A percentile compares a stretch with the other conserved stretches of the same genome.
These are phyloP conservation scores for Xenopus laevis DNA, from an alignment of 2,113 vertebrate species.

Conservation along the genomic window DNA sequence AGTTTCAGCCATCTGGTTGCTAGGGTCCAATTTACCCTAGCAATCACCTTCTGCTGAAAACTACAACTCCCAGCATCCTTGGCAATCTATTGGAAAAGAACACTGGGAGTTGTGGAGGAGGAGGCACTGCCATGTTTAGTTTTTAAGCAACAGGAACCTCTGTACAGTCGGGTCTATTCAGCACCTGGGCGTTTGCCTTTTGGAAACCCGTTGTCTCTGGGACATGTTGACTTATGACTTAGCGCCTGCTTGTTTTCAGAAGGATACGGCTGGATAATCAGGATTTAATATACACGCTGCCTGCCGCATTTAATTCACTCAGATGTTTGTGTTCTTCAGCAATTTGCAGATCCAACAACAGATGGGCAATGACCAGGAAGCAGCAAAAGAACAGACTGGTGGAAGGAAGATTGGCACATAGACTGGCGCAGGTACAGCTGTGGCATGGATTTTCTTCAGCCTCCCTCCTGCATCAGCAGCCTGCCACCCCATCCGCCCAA, in stretches of 20 bases:
- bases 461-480: constrained; percentile 73
- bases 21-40: too few species aligned
- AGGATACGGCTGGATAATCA: constrained; percentile 72
- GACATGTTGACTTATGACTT: constrained; percentile 23
- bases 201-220: background rate
- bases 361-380: constrained; percentile 77
- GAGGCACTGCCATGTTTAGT: too few species aligned
- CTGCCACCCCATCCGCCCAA: constrained; percentile 58
- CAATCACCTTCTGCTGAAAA: too few species aligned
- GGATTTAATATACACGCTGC: constrained; percentile 71
- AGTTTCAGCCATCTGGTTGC: too few species aligned
- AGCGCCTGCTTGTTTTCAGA: constrained; percentile 15
- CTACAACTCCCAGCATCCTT: too few species aligned
- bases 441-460: constrained; percentile 62
- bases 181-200: too few species aligned
- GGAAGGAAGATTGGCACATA: constrained; percentile 71
- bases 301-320: constrained; percentile 65
- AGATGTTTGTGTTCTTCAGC: constrained; percentile 75
- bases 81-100: too few species aligned
- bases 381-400: constrained; percentile 72
- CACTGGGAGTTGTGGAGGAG: too few species aligned
- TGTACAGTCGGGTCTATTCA: too few species aligned
- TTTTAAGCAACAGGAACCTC: too few species aligned
- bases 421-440: constrained; percentile 81
- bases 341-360: constrained; percentile 74